Conservation (phyloP, 2,888 invertebrate species). For the Dione vanillae region DNA sequence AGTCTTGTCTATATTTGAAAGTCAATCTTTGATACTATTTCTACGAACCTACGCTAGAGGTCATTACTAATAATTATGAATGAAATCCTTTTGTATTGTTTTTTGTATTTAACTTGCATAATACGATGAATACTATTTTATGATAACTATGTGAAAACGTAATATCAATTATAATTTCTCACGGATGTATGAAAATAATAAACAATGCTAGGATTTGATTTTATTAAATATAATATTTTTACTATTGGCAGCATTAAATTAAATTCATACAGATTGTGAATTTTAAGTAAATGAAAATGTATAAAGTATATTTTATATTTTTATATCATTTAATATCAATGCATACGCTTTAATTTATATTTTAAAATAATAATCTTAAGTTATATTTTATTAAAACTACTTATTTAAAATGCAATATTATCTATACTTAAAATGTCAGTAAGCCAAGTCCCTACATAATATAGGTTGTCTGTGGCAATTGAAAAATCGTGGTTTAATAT, state of each 20-base stretch:
- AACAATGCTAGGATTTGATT: not conserved
- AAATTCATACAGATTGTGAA: constrained; percentile 1
- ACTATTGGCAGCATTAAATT: constrained; percentile 20
- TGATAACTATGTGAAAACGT: not conserved
- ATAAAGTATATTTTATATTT: too few species aligned
- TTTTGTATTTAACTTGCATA: constrained; percentile 27
- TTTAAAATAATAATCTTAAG: not conserved
- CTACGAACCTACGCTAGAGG: constrained; percentile 41
- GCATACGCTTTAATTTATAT: not conserved
- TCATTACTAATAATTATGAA: constrained; percentile 44
- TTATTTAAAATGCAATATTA: not conserved
- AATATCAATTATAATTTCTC: not conserved
- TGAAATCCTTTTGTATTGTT: constrained; percentile 41
- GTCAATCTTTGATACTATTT: constrained; percentile 39
- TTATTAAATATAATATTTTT: not conserved
- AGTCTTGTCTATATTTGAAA: constrained; percentile 20
- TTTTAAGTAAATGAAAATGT: too few species aligned
- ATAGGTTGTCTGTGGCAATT: constrained; percentile 3
- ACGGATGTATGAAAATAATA: not conserved
- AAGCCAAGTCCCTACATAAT: not conserved
- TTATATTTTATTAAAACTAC: too few species aligned
- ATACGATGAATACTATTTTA: not conserved
- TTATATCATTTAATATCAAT: too few species aligned
- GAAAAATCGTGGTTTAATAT: constrained; percentile 11
- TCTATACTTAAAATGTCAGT: constrained; percentile 7